Percentiles rank a stretch among this genome's conserved stretches.
Evolutionary conservation across 23 tunicate genomes (phyloP).

Genomic region (Halocynthia aurantium): DNA sequence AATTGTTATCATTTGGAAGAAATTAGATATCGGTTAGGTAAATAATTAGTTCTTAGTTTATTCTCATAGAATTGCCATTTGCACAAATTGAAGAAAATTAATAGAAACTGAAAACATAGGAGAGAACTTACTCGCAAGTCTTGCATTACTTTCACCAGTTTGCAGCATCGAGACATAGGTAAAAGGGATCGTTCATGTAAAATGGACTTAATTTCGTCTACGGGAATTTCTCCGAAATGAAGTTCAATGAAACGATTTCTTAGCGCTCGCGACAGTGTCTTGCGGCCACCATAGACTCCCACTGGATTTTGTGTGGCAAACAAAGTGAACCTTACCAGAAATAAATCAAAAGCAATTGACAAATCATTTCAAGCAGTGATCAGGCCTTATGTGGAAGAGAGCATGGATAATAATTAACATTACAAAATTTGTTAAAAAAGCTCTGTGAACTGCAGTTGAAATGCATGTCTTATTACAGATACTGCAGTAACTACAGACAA

Average conservation of each 20-base stretch:
- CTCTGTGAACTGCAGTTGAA: background rate
- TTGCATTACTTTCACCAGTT: constrained; percentile 74
- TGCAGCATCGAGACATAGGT: constrained; percentile 42
- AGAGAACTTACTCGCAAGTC: constrained; percentile 56
- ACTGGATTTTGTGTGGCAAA: constrained; percentile 97
- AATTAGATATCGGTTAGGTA: no score
- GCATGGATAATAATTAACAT: no score
- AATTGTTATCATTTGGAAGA: no score
- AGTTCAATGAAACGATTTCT: constrained; percentile 85
- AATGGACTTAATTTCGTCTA: constrained; percentile 60
- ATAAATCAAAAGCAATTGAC: background rate
- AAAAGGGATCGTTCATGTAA: constrained; percentile 62
- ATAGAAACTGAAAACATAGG: background rate
- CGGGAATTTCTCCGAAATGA: constrained; percentile 85
- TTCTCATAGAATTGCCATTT: no score
- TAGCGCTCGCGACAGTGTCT: constrained; percentile 79
- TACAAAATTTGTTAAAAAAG: background rate
- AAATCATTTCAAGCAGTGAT: no score
- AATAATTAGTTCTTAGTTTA: no score
- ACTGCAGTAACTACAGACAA: background rate
- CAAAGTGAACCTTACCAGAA: constrained; percentile 37
- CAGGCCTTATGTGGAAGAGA: no score
- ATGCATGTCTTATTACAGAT: background rate
- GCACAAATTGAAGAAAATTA: background rate
- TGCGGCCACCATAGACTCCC: constrained; percentile 93